Conservation (phyloP, 2,113 vertebrate species). For the Gobiocypris rarus region DNA sequence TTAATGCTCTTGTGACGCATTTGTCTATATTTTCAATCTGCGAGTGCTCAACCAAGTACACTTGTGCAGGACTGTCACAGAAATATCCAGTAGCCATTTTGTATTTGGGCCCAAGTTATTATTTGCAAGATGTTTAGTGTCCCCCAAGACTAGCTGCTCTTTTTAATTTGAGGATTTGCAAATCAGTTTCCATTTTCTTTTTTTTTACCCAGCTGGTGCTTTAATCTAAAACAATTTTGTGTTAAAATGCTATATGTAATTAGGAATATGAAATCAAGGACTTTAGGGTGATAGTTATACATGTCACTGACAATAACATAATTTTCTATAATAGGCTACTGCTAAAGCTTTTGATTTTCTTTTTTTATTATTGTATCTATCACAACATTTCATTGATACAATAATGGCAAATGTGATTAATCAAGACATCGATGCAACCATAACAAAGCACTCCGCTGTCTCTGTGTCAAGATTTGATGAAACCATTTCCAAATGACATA, state of each 20-base stretch:
- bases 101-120: background rate
- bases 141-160: background rate
- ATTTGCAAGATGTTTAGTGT: background rate
- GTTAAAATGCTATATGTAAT: background rate
- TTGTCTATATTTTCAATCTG: background rate
- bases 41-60: background rate
- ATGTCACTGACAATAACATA: background rate
- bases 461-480: background rate
- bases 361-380: background rate
- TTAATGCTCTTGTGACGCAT: conserved; percentile 23
- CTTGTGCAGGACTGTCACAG: background rate
- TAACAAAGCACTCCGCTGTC: background rate
- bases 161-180: background rate
- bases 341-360: background rate
- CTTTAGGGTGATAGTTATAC: background rate
- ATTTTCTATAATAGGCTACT: background rate
- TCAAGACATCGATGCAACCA: background rate
- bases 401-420: background rate
- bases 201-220: background rate
- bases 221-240: conserved; percentile 2
- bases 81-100: conserved; percentile 27
- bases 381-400: conserved; percentile 15
- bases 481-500: background rate
- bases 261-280: background rate
- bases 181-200: background rate